Conservation (phyloP, 2,113 vertebrate genomes). For the Galbula dea region DNA sequence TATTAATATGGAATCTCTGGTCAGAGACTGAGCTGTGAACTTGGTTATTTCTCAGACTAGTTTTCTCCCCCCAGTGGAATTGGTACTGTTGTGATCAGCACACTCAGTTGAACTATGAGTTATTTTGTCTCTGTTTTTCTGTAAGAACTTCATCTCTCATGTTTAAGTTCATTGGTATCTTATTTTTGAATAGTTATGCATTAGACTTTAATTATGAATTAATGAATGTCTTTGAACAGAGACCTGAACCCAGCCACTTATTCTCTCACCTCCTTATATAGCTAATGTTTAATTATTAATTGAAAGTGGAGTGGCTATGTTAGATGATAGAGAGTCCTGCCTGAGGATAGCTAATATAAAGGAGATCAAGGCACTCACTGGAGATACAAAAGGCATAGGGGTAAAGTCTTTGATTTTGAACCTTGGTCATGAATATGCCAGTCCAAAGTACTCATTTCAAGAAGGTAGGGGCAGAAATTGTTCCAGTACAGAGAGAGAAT, state of each 20-base stretch:
- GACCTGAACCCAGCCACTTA: not conserved
- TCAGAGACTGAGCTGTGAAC: not conserved
- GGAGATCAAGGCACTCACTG: not conserved
- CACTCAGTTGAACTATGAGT: not conserved
- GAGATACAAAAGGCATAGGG: not conserved
- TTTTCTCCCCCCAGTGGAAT: not conserved
- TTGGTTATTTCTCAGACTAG: not conserved
- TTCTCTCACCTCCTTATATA: not conserved
- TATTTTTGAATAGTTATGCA: slow-evolving; percentile 24
- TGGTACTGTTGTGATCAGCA: not conserved
- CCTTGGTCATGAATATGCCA: not conserved
- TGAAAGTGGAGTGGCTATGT: not conserved
- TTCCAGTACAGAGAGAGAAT: not conserved
- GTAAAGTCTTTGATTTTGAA: not conserved
- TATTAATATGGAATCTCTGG: not conserved
- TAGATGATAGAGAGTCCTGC: not conserved
- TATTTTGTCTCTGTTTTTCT: not conserved
- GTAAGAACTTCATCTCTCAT: not conserved
- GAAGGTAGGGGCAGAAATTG: not conserved
- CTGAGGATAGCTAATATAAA: not conserved
- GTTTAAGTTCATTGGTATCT: slow-evolving; percentile 16
- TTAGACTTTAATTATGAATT: slow-evolving; percentile 22
- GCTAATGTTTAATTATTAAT: slow-evolving; percentile 37
- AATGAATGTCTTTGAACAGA: slow-evolving; percentile 31
- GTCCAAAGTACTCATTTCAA: not conserved